Base-by-base conservation (phyloP, 1,140 invertebrate species). In the Epicauta chinensis region DNA sequence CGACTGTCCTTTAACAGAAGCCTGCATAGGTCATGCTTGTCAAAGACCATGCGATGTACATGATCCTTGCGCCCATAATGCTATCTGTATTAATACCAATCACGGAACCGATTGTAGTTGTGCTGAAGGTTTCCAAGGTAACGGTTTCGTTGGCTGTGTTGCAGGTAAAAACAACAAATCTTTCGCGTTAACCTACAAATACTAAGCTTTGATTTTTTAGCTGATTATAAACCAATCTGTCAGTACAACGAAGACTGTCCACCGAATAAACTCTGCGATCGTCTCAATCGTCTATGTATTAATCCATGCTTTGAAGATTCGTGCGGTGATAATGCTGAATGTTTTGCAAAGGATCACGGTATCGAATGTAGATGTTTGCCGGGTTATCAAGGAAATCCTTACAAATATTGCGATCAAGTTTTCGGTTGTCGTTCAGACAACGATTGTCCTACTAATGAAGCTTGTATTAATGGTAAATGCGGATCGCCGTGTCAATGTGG, bases 191-290 rank as follows among this genome's bases (percentile, higher is more conserved):
- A 76, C 58, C n/a, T n/a, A n/a, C n/a, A n/a, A n/a, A n/a, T n/a
- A n/a, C n/a, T n/a, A n/a, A n/a, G n/a, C n/a, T n/a, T n/a, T n/a
- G n/a, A n/a, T n/a, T n/a, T n/a, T n/a, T n/a, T n/a, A n/a, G n/a
- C n/a, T n/a, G 74, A 79, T 62, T 73, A 78, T 49, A 74, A 79
- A 61, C 81, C 85, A 52, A 77, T 91, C 31, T 94, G 92, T 63
- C 87, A 92, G 65, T 91, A 90, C 66, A 91, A 92, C 59, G 88
- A 91, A 75, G 89, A 93, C 62, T 93, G 90, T 70, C 86, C 88
- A 49, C 83, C 86, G 1, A 77, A 86, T 54, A 81, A 89, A 58
- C 72, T 88, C 2, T 92, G 89, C 65, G 88, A 91, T 71, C 77
- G 87, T 44, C 71, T 90, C 10, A 91, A 91, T 60, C 76, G 88